A percentile compares a stretch with the other conserved stretches of the same genome.
These are phyloP conservation scores for Pluvianellus socialis DNA, from an alignment of 2,113 vertebrate genomes.

Conservation along the genomic window DNA sequence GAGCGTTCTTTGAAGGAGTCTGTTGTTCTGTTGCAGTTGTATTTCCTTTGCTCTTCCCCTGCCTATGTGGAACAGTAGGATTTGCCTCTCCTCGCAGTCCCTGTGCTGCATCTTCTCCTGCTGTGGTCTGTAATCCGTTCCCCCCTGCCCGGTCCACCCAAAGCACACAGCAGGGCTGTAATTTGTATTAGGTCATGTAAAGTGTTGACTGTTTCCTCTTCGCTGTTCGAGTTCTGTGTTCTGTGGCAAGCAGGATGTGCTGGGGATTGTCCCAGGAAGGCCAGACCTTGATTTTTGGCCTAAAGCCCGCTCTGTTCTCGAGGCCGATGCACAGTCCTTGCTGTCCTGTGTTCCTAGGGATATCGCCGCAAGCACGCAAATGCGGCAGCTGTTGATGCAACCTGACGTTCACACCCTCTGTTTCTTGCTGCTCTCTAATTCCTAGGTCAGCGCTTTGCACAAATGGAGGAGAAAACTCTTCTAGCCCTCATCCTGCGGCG, in stretches of 20 bases:
- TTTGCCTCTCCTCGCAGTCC: background rate
- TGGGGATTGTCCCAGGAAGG: background rate
- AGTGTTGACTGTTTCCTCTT: background rate
- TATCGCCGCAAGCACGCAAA: background rate
- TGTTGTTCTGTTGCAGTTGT: background rate
- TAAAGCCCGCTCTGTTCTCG: background rate
- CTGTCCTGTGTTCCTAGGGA: background rate
- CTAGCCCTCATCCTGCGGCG: conserved; percentile 82
- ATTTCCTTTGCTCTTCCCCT: background rate
- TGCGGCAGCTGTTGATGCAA: background rate
- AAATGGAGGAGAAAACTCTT: conserved; percentile 92
- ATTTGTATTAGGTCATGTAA: too few species aligned
- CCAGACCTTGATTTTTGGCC: background rate
- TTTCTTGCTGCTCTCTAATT: background rate
- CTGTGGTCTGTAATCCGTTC: background rate
- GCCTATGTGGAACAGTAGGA: background rate
- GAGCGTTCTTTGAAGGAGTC: background rate
- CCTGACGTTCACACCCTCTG: background rate
- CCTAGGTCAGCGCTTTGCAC: conserved; percentile 90
- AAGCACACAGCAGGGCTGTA: too few species aligned
- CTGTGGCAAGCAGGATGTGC: background rate
- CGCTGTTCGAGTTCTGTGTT: background rate
- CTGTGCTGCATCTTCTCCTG: background rate
- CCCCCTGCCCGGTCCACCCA: background rate
- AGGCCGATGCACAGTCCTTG: background rate